These are phyloP conservation scores for Nyctereutes procyonoides DNA, from an alignment of 2,113 vertebrate genomes.

Conservation along the genomic window DNA sequence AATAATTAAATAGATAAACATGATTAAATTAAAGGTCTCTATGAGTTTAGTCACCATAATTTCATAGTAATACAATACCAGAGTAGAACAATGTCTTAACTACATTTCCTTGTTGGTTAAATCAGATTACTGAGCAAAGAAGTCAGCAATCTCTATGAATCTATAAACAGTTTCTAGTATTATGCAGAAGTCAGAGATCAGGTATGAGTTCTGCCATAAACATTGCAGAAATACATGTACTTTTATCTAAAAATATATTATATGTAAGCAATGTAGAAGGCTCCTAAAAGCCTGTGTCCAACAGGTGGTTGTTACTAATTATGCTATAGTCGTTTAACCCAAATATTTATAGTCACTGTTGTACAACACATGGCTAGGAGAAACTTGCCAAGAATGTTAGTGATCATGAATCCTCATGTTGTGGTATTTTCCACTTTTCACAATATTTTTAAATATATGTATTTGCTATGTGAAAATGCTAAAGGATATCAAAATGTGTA, in stretches of 20 bases:
- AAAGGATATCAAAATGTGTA: background rate
- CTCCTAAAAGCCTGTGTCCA: background rate
- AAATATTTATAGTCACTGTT: background rate
- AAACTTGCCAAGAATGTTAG: background rate
- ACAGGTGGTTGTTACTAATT: background rate
- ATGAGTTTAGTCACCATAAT: background rate
- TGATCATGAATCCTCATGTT: background rate
- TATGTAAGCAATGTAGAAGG: background rate
- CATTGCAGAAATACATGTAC: background rate
- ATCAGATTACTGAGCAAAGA: background rate
- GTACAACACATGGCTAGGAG: background rate
- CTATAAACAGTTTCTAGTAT: background rate
- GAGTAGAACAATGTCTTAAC: background rate
- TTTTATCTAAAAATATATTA: background rate
- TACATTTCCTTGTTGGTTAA: background rate
- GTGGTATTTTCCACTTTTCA: background rate
- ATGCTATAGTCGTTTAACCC: background rate
- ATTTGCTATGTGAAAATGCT: background rate
- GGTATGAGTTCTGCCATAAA: background rate
- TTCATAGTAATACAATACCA: background rate
- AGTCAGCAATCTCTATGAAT: background rate
- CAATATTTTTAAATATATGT: background rate
- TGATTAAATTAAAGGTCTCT: background rate
- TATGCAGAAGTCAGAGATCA: background rate
- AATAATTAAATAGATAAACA: background rate